phyloP scores from a whole-genome alignment of 2,888 invertebrate species.

The Rotaria sp. region DNA sequence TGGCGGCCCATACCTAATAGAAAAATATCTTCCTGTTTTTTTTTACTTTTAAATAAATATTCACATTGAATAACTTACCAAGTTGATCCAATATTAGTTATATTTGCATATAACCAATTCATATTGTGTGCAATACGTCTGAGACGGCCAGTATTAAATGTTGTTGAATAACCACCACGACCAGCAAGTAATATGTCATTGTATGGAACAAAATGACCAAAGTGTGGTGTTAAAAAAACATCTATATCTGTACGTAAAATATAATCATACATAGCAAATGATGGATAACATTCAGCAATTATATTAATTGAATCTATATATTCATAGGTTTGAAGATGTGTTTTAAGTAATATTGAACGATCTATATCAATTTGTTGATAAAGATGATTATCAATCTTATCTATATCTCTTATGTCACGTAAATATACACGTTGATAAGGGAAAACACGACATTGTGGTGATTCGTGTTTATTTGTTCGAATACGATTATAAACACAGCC shows the following conservation, averaged over 20 bases:
- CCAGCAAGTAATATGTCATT: conserved; percentile 33
- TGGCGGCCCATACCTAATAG: conserved; percentile 8
- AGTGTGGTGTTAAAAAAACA: conserved; percentile 36
- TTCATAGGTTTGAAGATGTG: background rate
- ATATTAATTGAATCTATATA: conserved; percentile 39
- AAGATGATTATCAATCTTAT: background rate
- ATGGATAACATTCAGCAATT: conserved; percentile 34
- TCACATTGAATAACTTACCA: background rate
- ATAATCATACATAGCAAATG: conserved; percentile 34
- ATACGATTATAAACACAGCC: conserved; percentile 11
- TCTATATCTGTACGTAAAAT: conserved; percentile 36
- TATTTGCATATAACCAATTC: conserved; percentile 13
- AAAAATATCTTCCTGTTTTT: too few species aligned
- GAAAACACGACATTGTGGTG: conserved; percentile 33
- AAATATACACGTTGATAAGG: background rate
- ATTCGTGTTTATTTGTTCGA: conserved; percentile 19
- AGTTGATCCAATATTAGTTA: conserved; percentile 34
- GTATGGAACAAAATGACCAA: conserved; percentile 32
- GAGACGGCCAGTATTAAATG: conserved; percentile 16
- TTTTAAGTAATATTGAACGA: background rate
- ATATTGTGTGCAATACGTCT: conserved; percentile 29
- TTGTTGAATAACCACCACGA: conserved; percentile 31
- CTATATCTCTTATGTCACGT: background rate
- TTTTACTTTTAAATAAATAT: background rate
- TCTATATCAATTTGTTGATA: background rate